Percentiles rank a stretch among this genome's conserved stretches.
phyloP scores from a whole-genome alignment of 2,888 invertebrate genomes.

The Ophion ellenae region DNA sequence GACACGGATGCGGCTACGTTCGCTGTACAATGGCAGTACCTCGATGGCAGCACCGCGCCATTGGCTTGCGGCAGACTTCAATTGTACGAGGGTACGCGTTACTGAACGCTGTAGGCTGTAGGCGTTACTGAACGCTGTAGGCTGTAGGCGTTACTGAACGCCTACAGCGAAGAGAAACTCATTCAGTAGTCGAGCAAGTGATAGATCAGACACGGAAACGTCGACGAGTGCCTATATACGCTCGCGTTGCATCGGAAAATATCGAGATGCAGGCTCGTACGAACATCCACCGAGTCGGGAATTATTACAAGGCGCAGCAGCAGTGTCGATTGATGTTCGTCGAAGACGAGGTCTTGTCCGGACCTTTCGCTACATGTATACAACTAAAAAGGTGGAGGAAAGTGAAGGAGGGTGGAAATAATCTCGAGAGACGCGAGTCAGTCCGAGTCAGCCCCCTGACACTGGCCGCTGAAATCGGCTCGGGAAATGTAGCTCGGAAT shows the following conservation, averaged over 20 bases:
- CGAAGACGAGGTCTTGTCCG: not conserved
- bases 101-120: too few species aligned
- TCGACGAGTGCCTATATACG: not conserved
- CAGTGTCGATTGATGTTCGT: not conserved
- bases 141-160: too few species aligned
- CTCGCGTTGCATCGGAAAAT: not conserved
- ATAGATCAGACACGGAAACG: slow-evolving; percentile 19
- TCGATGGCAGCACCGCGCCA: not conserved
- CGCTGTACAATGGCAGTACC: not conserved
- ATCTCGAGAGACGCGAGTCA: not conserved
- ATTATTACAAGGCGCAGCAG: not conserved
- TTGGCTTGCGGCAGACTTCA: not conserved
- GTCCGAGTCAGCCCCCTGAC: too few species aligned
- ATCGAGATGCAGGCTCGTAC: not conserved
- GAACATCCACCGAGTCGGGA: not conserved
- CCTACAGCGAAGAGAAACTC: not conserved
- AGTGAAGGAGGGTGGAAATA: slow-evolving; percentile 21
- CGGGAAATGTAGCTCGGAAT: too few species aligned
- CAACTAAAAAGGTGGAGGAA: not conserved
- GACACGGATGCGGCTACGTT: slow-evolving; percentile 3
- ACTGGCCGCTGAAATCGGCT: too few species aligned
- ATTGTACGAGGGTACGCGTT: not conserved
- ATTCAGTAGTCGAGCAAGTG: slow-evolving; percentile 46
- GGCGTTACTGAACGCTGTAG: too few species aligned
- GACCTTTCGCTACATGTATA: too few species aligned